Base-by-base conservation (phyloP, 2,797 vertebrate species). In the Spatula versicolor region DNA sequence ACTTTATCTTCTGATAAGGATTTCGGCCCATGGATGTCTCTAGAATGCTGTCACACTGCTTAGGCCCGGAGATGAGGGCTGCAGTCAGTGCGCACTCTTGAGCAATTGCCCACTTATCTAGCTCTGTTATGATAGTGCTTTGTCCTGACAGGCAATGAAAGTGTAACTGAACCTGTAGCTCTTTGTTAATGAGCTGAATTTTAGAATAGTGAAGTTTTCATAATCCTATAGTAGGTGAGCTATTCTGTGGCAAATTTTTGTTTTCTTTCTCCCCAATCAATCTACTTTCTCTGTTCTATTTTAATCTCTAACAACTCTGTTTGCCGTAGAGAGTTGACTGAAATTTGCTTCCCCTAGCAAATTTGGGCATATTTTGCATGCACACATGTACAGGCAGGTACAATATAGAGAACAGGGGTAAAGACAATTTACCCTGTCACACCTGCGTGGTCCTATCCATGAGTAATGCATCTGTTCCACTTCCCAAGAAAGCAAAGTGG, bases 371-470 rank as follows among this genome's bases (percentile, higher is more conserved):
- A 1, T 4, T 21, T 25, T 75, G 8, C 13, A 17, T 73, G 33
- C 17, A 7, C 0, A 0, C 6, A 5, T 25, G 18, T 75, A 11
- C 16, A 30, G 71, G 41, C 48, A 60, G 35, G 64, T 50, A 37
- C 28, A 62, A 31, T 3, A 2, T 1, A 13, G 62, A 41, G 21
- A 63, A 10, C 0, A 55, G 48, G 60, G 33, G 45, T 23, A 50
- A 21, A 37, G 16, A 3, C 60, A 33, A 2, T 2, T 5, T 28
- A 20, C 25, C 9, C 13, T 26, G 23, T 64, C 56, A 26, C 19
- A 35, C 20, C 33, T 73, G 11, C 5, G 2, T 1, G 1, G 5
- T 73, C 39, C 35, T 48, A 26, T 35, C 66, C 7, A 0, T 43
- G 25, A 55, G 16, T n/a, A 45, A 59, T 3, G 19, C 21, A 7